Percentiles rank a stretch among this genome's conserved stretches.
Evolutionary conservation across 2,888 invertebrate genomes (phyloP).

Genomic region (Podabrus alpinus): DNA sequence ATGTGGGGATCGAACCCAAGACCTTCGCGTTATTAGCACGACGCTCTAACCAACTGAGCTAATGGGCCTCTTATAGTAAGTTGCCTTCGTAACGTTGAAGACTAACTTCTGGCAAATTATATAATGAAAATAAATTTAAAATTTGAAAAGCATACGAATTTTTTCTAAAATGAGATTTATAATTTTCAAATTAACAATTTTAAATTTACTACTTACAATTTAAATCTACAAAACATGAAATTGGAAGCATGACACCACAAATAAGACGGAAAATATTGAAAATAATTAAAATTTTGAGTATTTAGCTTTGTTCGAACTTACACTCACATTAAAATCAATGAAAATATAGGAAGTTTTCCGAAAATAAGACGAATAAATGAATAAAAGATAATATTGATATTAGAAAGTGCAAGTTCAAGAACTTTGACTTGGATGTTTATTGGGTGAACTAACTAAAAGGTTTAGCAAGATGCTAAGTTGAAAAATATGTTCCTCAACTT

Average conservation of each 20-base stretch:
- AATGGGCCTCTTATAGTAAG: constrained; percentile 61
- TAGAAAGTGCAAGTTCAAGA: neutral
- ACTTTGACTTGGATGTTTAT: neutral
- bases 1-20: constrained; percentile 76
- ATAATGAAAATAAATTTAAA: neutral
- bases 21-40: constrained; percentile 79
- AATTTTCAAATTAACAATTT: neutral
- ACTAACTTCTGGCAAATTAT: neutral
- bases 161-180: neutral
- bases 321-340: neutral
- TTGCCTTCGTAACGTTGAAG: neutral
- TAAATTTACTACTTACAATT: neutral
- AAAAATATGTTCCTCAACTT: too few relatives aligned
- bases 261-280: neutral
- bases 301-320: neutral
- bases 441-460: neutral
- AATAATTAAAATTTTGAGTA: neutral
- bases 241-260: neutral
- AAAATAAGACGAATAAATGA: neutral
- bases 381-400: neutral
- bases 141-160: neutral
- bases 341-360: neutral
- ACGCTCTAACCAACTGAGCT: constrained; percentile 78
- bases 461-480: too few relatives aligned
- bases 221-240: neutral